Conservation (phyloP, 2,797 vertebrate species). For the Eospalax fontanierii region DNA sequence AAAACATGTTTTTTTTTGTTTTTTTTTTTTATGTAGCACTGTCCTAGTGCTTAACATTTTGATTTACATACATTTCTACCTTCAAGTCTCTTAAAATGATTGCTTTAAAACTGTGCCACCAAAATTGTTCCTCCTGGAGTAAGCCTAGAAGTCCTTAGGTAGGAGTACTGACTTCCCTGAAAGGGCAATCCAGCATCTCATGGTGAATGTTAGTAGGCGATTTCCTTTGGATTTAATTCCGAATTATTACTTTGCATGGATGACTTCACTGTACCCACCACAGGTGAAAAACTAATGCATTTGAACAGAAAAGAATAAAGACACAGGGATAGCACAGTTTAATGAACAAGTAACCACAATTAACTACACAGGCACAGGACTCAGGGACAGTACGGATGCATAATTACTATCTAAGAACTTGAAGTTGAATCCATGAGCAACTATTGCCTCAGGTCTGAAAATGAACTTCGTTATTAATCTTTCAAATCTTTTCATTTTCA, state of each 20-base stretch:
- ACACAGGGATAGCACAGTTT: background rate
- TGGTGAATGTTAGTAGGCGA: conserved; percentile 16
- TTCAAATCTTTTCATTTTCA: background rate
- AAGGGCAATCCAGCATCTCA: conserved; percentile 10
- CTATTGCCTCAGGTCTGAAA: background rate
- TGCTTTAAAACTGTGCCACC: background rate
- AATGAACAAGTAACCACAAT: conserved; percentile 50
- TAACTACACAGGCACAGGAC: background rate
- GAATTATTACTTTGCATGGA: conserved; percentile 50
- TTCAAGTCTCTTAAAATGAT: conserved; percentile 23
- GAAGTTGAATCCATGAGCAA: background rate
- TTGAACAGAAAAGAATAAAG: conserved; percentile 18
- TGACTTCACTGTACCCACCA: background rate
- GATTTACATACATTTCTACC: background rate
- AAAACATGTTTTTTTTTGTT: conserved; percentile 32
- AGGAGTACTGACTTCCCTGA: conserved; percentile 21
- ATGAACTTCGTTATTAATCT: background rate
- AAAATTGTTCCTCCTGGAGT: background rate
- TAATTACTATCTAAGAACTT: conserved; percentile 1
- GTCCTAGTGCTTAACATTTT: background rate
- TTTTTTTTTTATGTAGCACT: background rate
- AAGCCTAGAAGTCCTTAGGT: background rate
- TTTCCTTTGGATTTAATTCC: conserved; percentile 57
- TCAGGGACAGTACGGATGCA: background rate
- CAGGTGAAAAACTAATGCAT: conserved; percentile 13